Evolutionary conservation across 92 coral and sea anemone genomes (phyloP).

Genomic region (Virgularia gustaviana): DNA sequence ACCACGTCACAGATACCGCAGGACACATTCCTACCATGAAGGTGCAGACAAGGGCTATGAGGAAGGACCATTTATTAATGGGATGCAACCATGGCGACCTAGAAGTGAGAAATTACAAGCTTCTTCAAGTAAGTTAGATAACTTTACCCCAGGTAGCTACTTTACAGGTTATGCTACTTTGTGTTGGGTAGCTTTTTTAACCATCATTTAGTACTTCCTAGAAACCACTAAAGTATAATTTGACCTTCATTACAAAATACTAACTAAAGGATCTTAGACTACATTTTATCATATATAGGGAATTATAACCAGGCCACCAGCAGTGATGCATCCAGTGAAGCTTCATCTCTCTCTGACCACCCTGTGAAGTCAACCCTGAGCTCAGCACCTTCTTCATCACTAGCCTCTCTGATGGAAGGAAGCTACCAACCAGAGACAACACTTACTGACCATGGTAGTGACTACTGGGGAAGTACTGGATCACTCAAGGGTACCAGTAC

Average conservation of each 20-base stretch:
- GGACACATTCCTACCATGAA: constrained; percentile 20
- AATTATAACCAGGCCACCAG: not conserved
- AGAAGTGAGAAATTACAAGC: constrained; percentile 4
- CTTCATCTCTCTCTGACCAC: constrained; percentile 77
- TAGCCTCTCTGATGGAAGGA: constrained; percentile 78
- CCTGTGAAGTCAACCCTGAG: constrained; percentile 76
- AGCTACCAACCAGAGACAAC: constrained; percentile 89
- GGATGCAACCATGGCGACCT: not conserved
- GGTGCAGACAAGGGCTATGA: constrained; percentile 8
- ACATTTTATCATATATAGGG: too few species aligned
- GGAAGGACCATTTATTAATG: constrained; percentile 3
- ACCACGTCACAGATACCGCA: not conserved
- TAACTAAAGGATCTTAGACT: too few species aligned
- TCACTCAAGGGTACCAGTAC: constrained; percentile 20
- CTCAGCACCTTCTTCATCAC: constrained; percentile 84
- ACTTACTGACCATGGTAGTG: constrained; percentile 69
- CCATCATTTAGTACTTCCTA: too few species aligned
- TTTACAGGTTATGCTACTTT: too few species aligned
- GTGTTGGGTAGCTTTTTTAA: too few species aligned
- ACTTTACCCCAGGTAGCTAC: too few species aligned
- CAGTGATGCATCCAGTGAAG: constrained; percentile 35
- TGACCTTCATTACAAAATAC: too few species aligned
- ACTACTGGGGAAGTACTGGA: constrained; percentile 62
- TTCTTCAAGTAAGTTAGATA: not conserved
- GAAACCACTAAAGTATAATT: too few species aligned